phyloP scores from a whole-genome alignment of 2,113 vertebrate genomes.

The Lophius piscatorius region DNA sequence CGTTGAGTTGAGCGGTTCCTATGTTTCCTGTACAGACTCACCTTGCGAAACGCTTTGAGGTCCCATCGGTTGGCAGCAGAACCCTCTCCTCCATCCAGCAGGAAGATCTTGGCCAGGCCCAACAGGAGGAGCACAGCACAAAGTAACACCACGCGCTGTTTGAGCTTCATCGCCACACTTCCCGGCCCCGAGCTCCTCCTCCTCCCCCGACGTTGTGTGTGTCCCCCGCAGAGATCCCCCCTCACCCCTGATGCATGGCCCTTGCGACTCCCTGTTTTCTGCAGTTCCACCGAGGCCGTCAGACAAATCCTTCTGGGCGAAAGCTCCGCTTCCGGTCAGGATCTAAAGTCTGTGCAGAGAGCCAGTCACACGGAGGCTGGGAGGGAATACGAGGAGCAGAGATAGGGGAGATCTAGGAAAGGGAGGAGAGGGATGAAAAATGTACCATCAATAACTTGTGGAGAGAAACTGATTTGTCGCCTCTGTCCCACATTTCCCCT shows the following conservation, averaged over 20 bases:
- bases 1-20: too few species aligned
- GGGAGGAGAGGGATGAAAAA: conserved; percentile 14
- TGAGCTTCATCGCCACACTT: conserved; percentile 91
- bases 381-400: neutral
- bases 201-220: conserved; percentile 41
- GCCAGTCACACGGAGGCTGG: conserved; percentile 8
- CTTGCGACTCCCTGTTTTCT: neutral
- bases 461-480: conserved; percentile 45
- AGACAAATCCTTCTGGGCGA: too few species aligned
- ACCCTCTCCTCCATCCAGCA: conserved; percentile 94
- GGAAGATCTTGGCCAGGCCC: conserved; percentile 97
- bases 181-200: conserved; percentile 26
- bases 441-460: conserved; percentile 33
- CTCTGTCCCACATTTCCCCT: conserved; percentile 25
- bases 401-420: neutral
- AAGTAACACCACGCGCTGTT: conserved; percentile 95
- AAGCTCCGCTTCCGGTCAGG: neutral
- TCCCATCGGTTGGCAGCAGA: conserved; percentile 92
- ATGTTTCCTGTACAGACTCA: conserved; percentile 33
- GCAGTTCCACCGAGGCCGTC: neutral
- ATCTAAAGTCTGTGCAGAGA: conserved; percentile 3
- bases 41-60: conserved; percentile 91
- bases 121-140: conserved; percentile 94
- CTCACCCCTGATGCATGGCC: conserved; percentile 75
- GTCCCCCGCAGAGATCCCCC: conserved; percentile 28